Percentiles rank a stretch among this genome's conserved stretches.
These are phyloP conservation scores for Sturnira hondurensis DNA, from an alignment of 2,113 vertebrate genomes.

Conservation along the genomic window DNA sequence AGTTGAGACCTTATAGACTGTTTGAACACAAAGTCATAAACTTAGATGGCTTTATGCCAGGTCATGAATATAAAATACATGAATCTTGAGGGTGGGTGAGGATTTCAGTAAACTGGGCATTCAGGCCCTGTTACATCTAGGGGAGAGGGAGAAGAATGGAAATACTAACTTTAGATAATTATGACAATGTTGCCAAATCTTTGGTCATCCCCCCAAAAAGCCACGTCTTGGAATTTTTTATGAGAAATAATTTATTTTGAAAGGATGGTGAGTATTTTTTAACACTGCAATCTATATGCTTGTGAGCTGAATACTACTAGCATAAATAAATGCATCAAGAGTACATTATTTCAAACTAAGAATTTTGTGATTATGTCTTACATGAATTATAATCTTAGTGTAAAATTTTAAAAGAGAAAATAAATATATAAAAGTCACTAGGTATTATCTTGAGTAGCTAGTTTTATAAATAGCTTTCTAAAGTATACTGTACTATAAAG, in stretches of 20 bases:
- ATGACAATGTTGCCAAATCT: background rate
- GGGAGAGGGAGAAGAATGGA: rapidly evolving
- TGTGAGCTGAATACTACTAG: background rate
- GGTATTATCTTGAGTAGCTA: background rate
- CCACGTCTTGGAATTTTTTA: background rate
- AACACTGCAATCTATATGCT: background rate
- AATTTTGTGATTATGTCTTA: background rate
- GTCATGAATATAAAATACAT: background rate
- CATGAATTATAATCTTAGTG: background rate
- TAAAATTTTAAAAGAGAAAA: background rate
- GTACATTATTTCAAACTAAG: background rate
- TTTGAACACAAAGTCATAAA: background rate
- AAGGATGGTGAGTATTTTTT: background rate
- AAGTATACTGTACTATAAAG: background rate
- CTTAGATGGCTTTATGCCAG: background rate
- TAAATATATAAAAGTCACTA: slow-evolving; percentile 6
- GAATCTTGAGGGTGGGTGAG: background rate
- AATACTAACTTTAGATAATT: background rate
- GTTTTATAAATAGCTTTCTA: slow-evolving; percentile 30
- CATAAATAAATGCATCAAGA: background rate
- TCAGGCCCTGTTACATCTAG: background rate
- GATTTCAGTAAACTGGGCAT: background rate
- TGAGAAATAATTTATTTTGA: background rate
- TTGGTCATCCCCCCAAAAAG: background rate
- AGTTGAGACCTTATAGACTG: background rate